Percentiles rank a stretch among this genome's conserved stretches.
Conservation (phyloP, 2,888 invertebrate species). For the Zaprionus bogoriensis region DNA sequence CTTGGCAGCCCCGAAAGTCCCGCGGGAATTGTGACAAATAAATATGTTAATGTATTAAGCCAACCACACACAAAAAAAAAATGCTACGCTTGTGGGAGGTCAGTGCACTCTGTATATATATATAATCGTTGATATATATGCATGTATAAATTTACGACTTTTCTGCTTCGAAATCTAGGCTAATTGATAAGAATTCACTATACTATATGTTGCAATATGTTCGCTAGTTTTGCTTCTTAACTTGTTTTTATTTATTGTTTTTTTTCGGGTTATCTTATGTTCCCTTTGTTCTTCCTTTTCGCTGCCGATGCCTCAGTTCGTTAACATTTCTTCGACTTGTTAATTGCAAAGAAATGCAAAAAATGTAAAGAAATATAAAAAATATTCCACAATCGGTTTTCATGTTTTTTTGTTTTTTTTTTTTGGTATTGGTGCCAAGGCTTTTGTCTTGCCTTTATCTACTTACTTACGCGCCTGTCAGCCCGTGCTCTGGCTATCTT, state of each 20-base stretch:
- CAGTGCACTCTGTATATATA: conserved; percentile 40
- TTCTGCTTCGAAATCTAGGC: not conserved
- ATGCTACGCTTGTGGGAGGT: conserved; percentile 39
- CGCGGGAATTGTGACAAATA: conserved; percentile 10
- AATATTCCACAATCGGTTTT: conserved; percentile 2
- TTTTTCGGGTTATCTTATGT: not conserved
- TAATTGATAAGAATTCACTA: not conserved
- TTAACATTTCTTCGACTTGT: conserved; percentile 16
- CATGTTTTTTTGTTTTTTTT: not conserved
- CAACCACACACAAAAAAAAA: no score
- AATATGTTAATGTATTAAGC: conserved; percentile 27
- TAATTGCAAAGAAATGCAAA: conserved; percentile 22
- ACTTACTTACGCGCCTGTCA: conserved; percentile 33
- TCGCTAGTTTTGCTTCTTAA: not conserved
- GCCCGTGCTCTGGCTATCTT: conserved; percentile 33
- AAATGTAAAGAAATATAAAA: not conserved
- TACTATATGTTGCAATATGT: not conserved
- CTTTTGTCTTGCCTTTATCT: conserved; percentile 24
- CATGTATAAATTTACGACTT: not conserved
- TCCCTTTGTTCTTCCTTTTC: not conserved
- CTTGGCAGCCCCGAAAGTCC: conserved; percentile 24
- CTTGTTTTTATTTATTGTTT: not conserved
- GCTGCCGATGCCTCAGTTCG: conserved; percentile 3
- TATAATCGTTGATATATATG: conserved; percentile 2
- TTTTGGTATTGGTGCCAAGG: conserved; percentile 36